Evolutionary conservation across 2,113 vertebrate species (phyloP), one percentile per base, ranked within the genome.

Genomic region (Podiceps cristatus): DNA sequence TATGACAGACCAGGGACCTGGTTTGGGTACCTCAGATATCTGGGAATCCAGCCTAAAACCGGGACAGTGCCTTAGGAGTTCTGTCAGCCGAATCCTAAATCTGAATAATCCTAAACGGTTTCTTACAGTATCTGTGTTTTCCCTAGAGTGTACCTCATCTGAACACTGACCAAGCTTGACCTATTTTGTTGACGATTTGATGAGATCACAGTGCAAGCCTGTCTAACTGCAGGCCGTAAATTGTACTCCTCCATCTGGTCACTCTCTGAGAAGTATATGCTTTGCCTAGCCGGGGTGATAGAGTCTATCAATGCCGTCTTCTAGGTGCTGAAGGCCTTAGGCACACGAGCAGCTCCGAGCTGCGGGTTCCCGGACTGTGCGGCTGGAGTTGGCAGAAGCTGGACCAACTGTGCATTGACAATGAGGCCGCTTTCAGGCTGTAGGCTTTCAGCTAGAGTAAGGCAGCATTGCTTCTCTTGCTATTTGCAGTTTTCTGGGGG

Each of bases 171-270:
- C 83, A 89, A 93, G 76, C 77, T 73, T 95, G 93, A 90, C 96
- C 95, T 93, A 18, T 92, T 96, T 89, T 89, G 68, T 86, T 91
- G 53, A 47, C 69, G 73, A 92, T 92, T 83, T 96, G 91, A 96
- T 96, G 95, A 97, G 93, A 89, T 97, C 96, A 95, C 88, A 67
- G 88, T 86, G 56, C 92, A 83, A 91, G 91, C 59, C 71, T 88
- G 92, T 81, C 88, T 83, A 93, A 91, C 91, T 82, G 83, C 77
- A 92, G 90, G 82, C 88, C 80, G 86, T 96, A 96, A 97, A 96
- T 96, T 64, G 76, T 75, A 73, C 37, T 68, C 25, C 76, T 96
- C 88, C 89, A 91, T 89, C 93, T 93, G 93, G 85, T 62, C 1
- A 3, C 82, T 92, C 89, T 76, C 62, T 77, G 94, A 56, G 82